Evolutionary conservation across 2,888 invertebrate species (phyloP).

Genomic region (Ceriagrion tenellum): DNA sequence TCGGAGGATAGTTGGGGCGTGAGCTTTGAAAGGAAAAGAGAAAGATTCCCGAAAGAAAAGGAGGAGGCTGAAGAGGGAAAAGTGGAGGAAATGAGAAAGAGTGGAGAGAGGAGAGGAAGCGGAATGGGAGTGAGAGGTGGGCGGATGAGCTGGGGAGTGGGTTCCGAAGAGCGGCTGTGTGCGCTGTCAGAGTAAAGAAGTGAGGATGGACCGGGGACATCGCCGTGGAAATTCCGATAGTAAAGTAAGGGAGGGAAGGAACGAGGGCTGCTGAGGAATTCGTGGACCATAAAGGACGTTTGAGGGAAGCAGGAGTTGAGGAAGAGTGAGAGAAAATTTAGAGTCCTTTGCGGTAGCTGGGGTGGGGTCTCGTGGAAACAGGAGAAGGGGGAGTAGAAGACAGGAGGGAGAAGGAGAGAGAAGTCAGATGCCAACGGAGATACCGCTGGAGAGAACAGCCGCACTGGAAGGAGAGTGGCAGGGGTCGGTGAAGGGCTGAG

Average conservation of each 20-base stretch:
- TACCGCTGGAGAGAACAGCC: conserved; percentile 72
- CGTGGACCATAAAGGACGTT: conserved; percentile 67
- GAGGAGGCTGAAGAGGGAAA: neutral
- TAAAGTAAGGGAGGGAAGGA: conserved; percentile 49
- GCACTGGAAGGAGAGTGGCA: conserved; percentile 42
- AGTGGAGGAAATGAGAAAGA: neutral
- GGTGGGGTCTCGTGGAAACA: conserved; percentile 68
- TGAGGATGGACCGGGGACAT: conserved; percentile 63
- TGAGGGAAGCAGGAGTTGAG: neutral
- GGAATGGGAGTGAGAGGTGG: neutral
- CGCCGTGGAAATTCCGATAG: conserved; percentile 58
- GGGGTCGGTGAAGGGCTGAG: conserved; percentile 60
- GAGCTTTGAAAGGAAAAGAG: neutral
- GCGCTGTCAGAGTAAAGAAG: conserved; percentile 67
- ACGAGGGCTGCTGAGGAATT: conserved; percentile 42
- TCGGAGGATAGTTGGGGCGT: neutral
- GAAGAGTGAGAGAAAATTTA: conserved; percentile 64
- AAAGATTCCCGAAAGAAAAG: neutral
- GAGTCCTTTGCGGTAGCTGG: conserved; percentile 71
- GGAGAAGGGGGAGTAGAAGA: conserved; percentile 72
- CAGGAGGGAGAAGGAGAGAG: too few species aligned
- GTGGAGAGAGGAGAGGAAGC: neutral
- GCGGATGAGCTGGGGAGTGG: neutral
- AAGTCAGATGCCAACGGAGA: conserved; percentile 74
- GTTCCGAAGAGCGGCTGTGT: neutral